A percentile compares a stretch with the other conserved stretches of the same genome.
Conservation (phyloP, 2,888 invertebrate species). For the Spisula subtruncata region DNA sequence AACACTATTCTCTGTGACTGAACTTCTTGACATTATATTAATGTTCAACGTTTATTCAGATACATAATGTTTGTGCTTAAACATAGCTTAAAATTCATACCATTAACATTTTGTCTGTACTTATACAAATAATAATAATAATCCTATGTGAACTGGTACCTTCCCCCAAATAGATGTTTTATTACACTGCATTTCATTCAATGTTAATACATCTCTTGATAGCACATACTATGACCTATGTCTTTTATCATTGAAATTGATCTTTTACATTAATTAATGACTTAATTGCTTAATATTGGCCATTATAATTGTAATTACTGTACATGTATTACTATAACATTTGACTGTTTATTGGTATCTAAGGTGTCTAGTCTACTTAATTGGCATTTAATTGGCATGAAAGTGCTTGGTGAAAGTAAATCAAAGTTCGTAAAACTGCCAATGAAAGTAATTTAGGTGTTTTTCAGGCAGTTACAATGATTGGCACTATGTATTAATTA, state of each 20-base stretch:
- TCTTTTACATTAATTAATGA: background rate
- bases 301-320: background rate
- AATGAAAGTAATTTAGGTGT: background rate
- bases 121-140: background rate
- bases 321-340: background rate
- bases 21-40: background rate
- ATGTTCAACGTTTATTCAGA: background rate
- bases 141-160: slow-evolving; percentile 23
- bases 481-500: background rate
- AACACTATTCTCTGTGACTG: background rate
- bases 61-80: background rate
- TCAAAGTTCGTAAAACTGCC: slow-evolving; percentile 10
- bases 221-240: background rate
- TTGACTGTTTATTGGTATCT: background rate
- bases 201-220: background rate
- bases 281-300: background rate
- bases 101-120: slow-evolving; percentile 6
- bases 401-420: background rate
- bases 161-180: background rate
- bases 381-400: background rate
- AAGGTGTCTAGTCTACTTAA: slow-evolving; percentile 3
- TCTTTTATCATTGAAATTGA: background rate
- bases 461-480: background rate
- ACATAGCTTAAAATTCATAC: background rate
- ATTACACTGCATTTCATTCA: background rate